Evolutionary conservation across 2,888 invertebrate genomes (phyloP).

Genomic region (Eulithis testata): DNA sequence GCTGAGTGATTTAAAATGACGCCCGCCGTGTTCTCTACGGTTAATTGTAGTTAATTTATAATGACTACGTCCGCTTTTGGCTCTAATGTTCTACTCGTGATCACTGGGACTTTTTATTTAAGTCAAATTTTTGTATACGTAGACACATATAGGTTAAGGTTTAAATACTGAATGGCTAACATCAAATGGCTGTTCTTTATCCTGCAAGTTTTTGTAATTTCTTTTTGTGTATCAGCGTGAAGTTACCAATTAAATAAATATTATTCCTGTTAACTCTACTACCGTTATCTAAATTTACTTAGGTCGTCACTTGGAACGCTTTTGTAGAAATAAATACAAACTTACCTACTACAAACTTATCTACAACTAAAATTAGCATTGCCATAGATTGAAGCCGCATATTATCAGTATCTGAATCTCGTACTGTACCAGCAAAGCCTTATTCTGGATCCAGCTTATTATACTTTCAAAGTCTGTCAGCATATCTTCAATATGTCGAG

Average conservation of each 20-base stretch:
- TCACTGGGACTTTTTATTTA: slow-evolving; percentile 16
- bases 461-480: slow-evolving; percentile 38
- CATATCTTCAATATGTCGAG: slow-evolving; percentile 23
- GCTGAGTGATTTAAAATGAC: slow-evolving; percentile 70
- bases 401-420: slow-evolving; percentile 3
- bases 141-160: not conserved
- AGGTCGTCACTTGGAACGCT: no score
- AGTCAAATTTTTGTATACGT: not conserved
- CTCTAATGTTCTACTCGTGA: slow-evolving; percentile 29
- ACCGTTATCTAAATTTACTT: no score
- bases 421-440: slow-evolving; percentile 11
- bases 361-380: not conserved
- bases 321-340: no score
- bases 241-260: no score
- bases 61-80: slow-evolving; percentile 25
- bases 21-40: slow-evolving; percentile 33
- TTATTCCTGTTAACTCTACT: no score
- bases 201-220: no score
- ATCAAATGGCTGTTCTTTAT: no score
- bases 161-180: no score
- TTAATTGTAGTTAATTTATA: slow-evolving; percentile 40
- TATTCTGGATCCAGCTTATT: slow-evolving; percentile 28
- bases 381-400: slow-evolving; percentile 4
- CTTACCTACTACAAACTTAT: not conserved
- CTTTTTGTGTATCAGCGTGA: no score